Evolutionary conservation across 2,797 vertebrate genomes (phyloP).

Genomic region (Limnodromus scolopaceus): DNA sequence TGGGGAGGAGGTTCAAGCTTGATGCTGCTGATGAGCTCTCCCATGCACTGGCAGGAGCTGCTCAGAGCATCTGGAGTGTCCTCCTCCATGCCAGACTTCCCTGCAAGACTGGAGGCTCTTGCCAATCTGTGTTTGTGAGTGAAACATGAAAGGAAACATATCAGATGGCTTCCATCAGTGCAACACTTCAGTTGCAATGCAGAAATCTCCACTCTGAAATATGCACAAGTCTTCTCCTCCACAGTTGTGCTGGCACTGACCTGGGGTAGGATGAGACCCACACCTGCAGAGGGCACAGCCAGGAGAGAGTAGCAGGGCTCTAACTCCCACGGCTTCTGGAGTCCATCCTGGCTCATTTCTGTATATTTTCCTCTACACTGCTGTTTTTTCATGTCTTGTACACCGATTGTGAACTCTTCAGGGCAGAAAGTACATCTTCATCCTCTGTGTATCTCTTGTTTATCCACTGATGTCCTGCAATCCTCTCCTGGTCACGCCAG

Average conservation of each 20-base stretch:
- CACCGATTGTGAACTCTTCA: not conserved
- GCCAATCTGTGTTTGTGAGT: not conserved
- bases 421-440: not conserved
- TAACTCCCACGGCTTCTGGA: not conserved
- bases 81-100: not conserved
- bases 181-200: not conserved
- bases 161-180: not conserved
- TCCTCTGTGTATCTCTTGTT: not conserved
- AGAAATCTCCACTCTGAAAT: not conserved
- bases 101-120: not conserved
- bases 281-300: not conserved
- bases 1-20: not conserved
- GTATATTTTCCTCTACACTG: not conserved
- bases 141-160: not conserved
- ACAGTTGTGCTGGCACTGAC: not conserved
- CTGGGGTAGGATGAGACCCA: not conserved
- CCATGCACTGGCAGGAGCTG: not conserved
- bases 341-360: not conserved
- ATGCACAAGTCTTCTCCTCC: not conserved
- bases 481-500: not conserved
- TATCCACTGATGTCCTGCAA: not conserved
- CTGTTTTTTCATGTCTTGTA: not conserved
- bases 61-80: not conserved
- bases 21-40: not conserved
- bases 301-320: not conserved